A percentile compares a stretch with the other conserved stretches of the same genome.
Conservation (phyloP, 2,888 invertebrate species). For the Ophion costatus region DNA sequence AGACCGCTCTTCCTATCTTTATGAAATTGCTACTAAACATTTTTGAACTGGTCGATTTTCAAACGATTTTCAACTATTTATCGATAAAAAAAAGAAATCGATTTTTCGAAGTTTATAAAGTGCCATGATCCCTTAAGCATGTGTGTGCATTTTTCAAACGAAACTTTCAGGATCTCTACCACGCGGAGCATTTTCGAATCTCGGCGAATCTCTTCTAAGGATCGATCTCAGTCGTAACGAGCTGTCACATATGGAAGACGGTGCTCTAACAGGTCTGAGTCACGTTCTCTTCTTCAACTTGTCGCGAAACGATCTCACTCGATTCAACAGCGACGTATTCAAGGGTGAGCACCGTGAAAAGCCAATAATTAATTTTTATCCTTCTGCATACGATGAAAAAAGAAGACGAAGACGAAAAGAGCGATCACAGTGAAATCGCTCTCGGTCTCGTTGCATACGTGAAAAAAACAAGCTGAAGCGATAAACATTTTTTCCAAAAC, state of each 20-base stretch:
- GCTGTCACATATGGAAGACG: conserved; percentile 90
- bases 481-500: conserved; percentile 11
- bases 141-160: neutral
- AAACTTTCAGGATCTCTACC: conserved; percentile 86
- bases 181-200: conserved; percentile 86
- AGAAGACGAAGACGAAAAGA: neutral
- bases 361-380: neutral
- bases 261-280: conserved; percentile 89
- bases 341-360: conserved; percentile 83
- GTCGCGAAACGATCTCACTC: conserved; percentile 90
- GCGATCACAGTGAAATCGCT: conserved; percentile 21
- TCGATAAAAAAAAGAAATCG: no score
- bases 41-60: no score
- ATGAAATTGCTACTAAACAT: no score
- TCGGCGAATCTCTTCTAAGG: conserved; percentile 86
- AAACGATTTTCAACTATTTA: no score
- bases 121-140: neutral
- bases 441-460: conserved; percentile 43
- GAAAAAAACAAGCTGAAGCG: neutral
- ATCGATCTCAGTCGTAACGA: conserved; percentile 93
- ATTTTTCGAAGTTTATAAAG: no score
- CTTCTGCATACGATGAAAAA: neutral
- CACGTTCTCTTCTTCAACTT: conserved; percentile 89
- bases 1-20: no score
- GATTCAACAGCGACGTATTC: conserved; percentile 94